A percentile compares a stretch with the other conserved stretches of the same genome.
phyloP scores from a whole-genome alignment of 2,888 invertebrate genomes.

The Oithona nana region DNA sequence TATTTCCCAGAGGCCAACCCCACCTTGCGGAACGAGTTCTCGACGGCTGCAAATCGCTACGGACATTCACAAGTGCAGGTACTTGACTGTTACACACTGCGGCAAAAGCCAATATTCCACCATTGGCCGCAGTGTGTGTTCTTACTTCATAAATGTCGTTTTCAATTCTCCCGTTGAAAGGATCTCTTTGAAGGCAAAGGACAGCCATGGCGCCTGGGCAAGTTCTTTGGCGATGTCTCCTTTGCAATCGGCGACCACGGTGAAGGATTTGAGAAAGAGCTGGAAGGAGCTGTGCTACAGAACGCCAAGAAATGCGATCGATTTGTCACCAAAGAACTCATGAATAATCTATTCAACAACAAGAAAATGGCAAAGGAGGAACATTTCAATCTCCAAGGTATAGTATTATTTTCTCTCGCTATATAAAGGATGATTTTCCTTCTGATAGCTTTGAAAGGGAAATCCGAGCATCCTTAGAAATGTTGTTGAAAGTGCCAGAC shows the following conservation, averaged over 20 bases:
- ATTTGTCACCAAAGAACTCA: conserved; percentile 6
- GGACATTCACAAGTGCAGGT: conserved; percentile 18
- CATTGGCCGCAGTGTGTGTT: neutral
- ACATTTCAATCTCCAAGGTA: neutral
- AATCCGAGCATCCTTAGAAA: too few species aligned
- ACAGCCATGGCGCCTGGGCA: conserved; percentile 9
- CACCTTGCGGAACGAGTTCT: conserved; percentile 11
- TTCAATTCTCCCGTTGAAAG: neutral
- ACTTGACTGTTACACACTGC: neutral
- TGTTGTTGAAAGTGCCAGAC: too few species aligned
- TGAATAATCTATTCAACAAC: neutral
- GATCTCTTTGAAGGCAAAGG: conserved; percentile 6
- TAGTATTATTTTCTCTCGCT: neutral
- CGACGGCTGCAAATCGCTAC: conserved; percentile 17
- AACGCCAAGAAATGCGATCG: neutral
- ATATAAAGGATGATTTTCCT: too few species aligned
- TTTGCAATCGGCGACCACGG: conserved; percentile 2
- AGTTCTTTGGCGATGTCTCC: neutral
- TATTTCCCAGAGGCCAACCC: conserved; percentile 8
- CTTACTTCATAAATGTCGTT: neutral
- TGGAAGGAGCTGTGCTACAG: neutral
- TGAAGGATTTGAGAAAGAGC: conserved; percentile 5
- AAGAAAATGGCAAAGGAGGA: neutral
- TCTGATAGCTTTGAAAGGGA: too few species aligned
- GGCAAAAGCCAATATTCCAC: neutral